A percentile compares a stretch with the other conserved stretches of the same genome.
These are phyloP conservation scores for Diabrotica undecimpunctata DNA, from an alignment of 1,140 invertebrate genomes.

Conservation along the genomic window DNA sequence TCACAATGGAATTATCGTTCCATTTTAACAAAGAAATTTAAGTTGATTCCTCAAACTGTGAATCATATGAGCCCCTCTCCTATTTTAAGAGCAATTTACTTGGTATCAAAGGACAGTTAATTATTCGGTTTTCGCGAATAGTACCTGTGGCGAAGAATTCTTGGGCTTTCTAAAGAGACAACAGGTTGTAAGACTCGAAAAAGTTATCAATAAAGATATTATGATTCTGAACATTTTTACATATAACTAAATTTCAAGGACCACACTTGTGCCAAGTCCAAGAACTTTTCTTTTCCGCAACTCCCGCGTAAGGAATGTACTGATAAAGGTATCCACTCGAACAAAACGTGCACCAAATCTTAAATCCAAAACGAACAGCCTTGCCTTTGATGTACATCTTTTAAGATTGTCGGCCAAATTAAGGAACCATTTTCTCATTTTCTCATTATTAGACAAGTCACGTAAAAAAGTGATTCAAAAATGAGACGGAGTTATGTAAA, in stretches of 20 bases:
- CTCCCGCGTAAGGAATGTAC: constrained; percentile 22
- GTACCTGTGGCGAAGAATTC: constrained; percentile 24
- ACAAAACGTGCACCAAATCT: constrained; percentile 41
- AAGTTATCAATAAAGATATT: constrained; percentile 26
- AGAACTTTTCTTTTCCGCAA: constrained; percentile 16
- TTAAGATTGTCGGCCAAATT: constrained; percentile 49
- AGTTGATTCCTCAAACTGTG: too few species aligned
- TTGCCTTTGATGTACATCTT: constrained; percentile 52
- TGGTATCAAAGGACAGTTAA: too few species aligned
- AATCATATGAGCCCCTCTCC: too few species aligned
- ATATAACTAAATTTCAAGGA: constrained; percentile 14
- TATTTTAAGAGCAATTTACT: too few species aligned
- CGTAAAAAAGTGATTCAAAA: too few species aligned
- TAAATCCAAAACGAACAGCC: too few species aligned
- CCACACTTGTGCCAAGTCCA: constrained; percentile 20
- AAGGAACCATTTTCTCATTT: too few species aligned
- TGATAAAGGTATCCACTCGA: constrained; percentile 22
- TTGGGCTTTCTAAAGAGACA: constrained; percentile 15
- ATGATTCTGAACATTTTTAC: constrained; percentile 18
- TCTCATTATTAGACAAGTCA: too few species aligned
- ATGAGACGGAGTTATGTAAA: too few species aligned
- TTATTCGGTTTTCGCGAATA: constrained; percentile 21
- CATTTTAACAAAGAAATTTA: too few species aligned
- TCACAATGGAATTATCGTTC: too few species aligned
- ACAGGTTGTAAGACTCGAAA: constrained; percentile 22